Base-by-base conservation (phyloP, 1,140 invertebrate genomes). In the Aleiodes sp. region DNA sequence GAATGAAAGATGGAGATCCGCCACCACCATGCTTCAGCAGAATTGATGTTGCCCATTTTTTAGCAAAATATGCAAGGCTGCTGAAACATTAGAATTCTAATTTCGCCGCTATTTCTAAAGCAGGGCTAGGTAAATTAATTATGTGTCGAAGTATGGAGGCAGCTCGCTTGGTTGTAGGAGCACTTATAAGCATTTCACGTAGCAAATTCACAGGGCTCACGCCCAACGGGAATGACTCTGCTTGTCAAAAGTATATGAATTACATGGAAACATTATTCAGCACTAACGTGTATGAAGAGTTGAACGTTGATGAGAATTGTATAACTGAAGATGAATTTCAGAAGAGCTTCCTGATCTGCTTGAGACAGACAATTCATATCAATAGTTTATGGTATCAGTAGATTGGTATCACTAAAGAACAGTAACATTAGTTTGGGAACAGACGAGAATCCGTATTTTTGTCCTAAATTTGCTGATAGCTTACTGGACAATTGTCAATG, bases 1-100 rank as follows among this genome's bases (percentile, higher is more conserved):
- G 19, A 9, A 46, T 3, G 19, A 46, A 46, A 46, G 14, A 46
- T n/a, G 41, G 2, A 16, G 37, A 28, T n/a, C 2, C 43, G 10
- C 19, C 66, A 16, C 66, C 70, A 16, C 7, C 12, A 16, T 69
- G 67, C 28, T 71, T 63, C 26, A 43, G 71, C 1, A 29, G 70
- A n/a, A 71, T 68, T 28, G 67, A 74, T 35, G 73, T 74, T 29
- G 73, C 73, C 0, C 73, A 74, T 59, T 67, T 43, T 33, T 59
- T 72, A 16, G 63, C 70, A 39, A 66, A 43, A 7, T 74, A 41
- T 10, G 59, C 31, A 3, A 33, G 43, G 10, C 57, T 70, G 46
- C 37, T 74, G 19, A 29, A 29, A 35, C 16, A 59, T 6, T 26
- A 46, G n/a, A 46, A 65, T 21, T 16, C 0, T 4, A 21, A 66